Conservation (phyloP, 2,797 vertebrate species). For the Onychomys leucogaster region DNA sequence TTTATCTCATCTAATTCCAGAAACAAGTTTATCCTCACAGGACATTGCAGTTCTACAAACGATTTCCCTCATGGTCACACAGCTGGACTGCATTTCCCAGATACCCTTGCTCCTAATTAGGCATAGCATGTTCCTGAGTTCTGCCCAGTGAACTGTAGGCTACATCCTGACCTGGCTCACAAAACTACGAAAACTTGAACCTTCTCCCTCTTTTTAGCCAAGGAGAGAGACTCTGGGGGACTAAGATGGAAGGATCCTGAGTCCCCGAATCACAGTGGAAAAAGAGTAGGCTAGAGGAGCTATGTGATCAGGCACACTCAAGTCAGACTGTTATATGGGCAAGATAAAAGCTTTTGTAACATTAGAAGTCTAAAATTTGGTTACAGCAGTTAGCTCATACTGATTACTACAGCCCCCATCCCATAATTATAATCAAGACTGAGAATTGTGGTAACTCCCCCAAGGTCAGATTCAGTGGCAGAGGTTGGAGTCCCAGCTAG, state of each 20-base stretch:
- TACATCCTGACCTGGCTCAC: background rate
- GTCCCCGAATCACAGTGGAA: background rate
- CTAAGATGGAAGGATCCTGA: background rate
- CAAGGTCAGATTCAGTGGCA: background rate
- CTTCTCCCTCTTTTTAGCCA: background rate
- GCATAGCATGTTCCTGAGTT: background rate
- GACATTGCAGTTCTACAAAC: background rate
- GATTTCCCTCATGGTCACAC: background rate
- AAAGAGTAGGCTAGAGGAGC: background rate
- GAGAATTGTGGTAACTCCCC: background rate
- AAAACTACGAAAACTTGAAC: background rate
- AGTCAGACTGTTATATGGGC: background rate
- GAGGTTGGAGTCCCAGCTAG: background rate
- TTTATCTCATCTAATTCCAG: slow-evolving; percentile 7
- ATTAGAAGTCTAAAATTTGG: background rate
- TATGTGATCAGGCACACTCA: background rate
- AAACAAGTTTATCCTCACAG: background rate
- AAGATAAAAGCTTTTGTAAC: background rate
- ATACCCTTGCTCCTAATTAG: background rate
- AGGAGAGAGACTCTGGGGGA: background rate
- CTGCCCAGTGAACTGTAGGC: background rate
- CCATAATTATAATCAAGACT: background rate
- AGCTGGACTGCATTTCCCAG: slow-evolving; percentile 53
- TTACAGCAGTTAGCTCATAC: background rate
- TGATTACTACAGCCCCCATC: background rate